These are phyloP conservation scores for Lophotis ruficrista DNA, from an alignment of 2,113 vertebrate genomes.

Conservation along the genomic window DNA sequence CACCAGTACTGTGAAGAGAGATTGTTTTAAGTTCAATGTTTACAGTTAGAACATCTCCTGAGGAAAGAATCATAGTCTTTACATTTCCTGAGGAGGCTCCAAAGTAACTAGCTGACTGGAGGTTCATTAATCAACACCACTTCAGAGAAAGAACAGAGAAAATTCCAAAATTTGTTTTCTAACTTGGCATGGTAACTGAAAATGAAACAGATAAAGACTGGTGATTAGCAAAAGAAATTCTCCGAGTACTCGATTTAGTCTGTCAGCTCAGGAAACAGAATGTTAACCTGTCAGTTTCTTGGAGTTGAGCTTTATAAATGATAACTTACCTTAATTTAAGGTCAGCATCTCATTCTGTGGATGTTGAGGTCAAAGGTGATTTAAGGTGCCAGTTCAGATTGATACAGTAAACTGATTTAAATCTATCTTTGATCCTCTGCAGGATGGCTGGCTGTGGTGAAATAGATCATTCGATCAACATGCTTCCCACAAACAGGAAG, in stretches of 20 bases:
- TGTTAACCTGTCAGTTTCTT: neutral
- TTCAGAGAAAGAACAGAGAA: neutral
- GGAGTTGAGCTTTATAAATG: neutral
- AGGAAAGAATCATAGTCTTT: neutral
- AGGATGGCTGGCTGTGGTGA: slow-evolving; percentile 94
- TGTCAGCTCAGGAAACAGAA: neutral
- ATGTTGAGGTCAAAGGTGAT: neutral
- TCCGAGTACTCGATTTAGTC: neutral
- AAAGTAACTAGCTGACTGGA: neutral
- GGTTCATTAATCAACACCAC: neutral
- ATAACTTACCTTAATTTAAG: neutral
- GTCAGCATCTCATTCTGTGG: neutral
- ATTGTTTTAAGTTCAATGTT: neutral
- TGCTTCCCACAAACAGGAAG: slow-evolving; percentile 83
- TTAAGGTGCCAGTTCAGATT: neutral
- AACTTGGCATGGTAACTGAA: neutral
- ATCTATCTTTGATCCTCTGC: slow-evolving; percentile 8
- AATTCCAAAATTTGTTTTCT: neutral
- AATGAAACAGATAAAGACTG: neutral
- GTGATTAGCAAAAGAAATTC: neutral
- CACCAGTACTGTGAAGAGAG: neutral
- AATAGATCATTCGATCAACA: slow-evolving; percentile 83
- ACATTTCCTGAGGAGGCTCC: neutral
- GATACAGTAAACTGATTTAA: neutral
- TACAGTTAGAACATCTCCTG: neutral